Base-by-base conservation (phyloP, 2,888 invertebrate genomes). In the Diachrysia chrysitis region DNA sequence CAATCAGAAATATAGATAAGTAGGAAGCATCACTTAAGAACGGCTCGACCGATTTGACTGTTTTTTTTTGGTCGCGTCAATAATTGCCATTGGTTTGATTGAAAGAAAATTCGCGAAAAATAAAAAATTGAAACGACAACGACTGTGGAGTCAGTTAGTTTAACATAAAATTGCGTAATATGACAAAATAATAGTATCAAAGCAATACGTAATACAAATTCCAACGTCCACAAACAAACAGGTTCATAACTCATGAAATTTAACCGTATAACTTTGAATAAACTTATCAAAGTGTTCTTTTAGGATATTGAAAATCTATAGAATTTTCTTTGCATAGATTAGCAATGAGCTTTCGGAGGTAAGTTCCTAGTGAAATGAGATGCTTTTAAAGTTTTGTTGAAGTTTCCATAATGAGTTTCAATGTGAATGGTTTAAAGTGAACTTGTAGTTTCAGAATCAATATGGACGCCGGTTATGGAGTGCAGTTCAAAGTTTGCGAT, bases 311-410 rank as follows among this genome's bases (percentile, higher is more conserved):
- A 83, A 85, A 85, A 84, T 84, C 84, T 82, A 86, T 85, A 73
- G 84, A 78, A 83, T 81, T 81, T 84, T 85, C 79, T 79, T 84
- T 83, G 84, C 84, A 83, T 85, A 83, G 77, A 85, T 84, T 81
- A 82, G 78, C 73, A 79, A 63, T 79, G 78, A 74, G 63, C 76
- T 81, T 62, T 58, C 60, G 64, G 48, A 82, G 69, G 76, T 82
- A 77, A 78, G 74, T 82, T 77, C 56, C 25, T 51, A 81, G 73
- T 79, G 64, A 71, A 79, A 73, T 75, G 78, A 78, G 78, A 73
- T 70, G 71, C 73, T 78, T 82, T 79, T 58, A 78, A 78, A 81
- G 66, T 79, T 78, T 68, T 73, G 67, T 76, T 70, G 48, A 68
- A 80, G 72, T 73, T 78, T 63, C 65, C 67, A 68, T 82, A 83